Evolutionary conservation across 2,113 vertebrate genomes (phyloP), one percentile per base, ranked within the genome.

Genomic region (Tonatia bakeri): DNA sequence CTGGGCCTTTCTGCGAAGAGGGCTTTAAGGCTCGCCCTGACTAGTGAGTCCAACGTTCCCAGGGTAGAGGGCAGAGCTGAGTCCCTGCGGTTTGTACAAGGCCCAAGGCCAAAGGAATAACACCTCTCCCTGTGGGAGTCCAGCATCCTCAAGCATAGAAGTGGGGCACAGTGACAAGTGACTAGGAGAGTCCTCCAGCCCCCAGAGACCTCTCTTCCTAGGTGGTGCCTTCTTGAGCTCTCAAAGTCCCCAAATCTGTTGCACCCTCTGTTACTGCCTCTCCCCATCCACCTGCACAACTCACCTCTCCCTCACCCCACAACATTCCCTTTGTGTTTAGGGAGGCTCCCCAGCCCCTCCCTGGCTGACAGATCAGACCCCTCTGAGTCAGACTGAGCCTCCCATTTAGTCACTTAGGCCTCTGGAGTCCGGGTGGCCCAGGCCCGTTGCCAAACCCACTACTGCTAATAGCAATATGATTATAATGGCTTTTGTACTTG

Each of bases 361-460:
- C 52, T 82, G 22, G 52, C 81, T 85, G 67, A 76, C 40, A 87
- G 76, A 79, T 61, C 33, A 65, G 94, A 88, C 69, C 80, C 80
- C 4, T 90, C 75, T 79, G 90, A 96, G 90, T 90, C 52, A 90
- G 54, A 52, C 43, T 5, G 54, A 67, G 81, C 67, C 52, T 87
- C 61, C 24, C 73, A 47, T 86, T 94, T 52, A 94, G 87, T 88
- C 79, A 96, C 90, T 95, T 40, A 82, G 96, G 65, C 50, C 95
- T 94, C 92, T 83, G 69, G 92, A 97, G 93, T 86, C 90, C 0
- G 54, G 87, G 95, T 93, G 96, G 96, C 90, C 92, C 43, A 80
- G 96, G 94, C 95, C 33, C 52, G n/a, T 3, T 94, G 94, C 96
- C 97, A 97, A 94, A 70, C 36, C 75, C 72, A 90, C 87, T 70